phyloP scores from a whole-genome alignment of 2,797 vertebrate species.

The Chloroceryle amazona region DNA sequence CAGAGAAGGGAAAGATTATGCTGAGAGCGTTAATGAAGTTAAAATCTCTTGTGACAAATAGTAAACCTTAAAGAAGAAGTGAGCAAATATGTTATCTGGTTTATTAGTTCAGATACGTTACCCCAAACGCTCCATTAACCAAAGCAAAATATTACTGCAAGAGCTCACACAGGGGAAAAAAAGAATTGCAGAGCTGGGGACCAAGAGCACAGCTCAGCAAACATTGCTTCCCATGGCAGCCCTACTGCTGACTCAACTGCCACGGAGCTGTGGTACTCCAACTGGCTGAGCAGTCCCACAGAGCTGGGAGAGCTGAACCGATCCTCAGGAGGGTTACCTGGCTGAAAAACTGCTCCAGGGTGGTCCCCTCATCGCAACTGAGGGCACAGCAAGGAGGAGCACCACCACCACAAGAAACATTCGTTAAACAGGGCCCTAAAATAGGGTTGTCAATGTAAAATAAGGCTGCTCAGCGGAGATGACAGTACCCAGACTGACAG shows the following conservation, averaged over 20 bases:
- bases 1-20: background rate
- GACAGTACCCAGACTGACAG: background rate
- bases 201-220: background rate
- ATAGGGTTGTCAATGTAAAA: background rate
- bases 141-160: background rate
- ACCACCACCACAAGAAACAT: accelerated
- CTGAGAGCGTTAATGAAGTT: background rate
- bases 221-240: background rate
- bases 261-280: background rate
- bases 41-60: background rate
- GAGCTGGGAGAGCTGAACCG: accelerated
- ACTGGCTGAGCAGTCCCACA: background rate
- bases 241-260: background rate
- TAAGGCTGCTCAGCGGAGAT: background rate
- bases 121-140: background rate
- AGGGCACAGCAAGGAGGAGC: background rate
- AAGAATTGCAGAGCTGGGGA: background rate
- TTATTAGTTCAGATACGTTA: background rate
- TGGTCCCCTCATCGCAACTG: background rate
- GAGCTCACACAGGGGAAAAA: background rate
- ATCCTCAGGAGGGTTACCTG: background rate
- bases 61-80: background rate
- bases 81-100: background rate
- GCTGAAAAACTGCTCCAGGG: background rate
- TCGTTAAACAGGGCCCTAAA: background rate